Evolutionary conservation across 2,888 invertebrate species (phyloP).

Genomic region (Drosophila neoperkinsi): DNA sequence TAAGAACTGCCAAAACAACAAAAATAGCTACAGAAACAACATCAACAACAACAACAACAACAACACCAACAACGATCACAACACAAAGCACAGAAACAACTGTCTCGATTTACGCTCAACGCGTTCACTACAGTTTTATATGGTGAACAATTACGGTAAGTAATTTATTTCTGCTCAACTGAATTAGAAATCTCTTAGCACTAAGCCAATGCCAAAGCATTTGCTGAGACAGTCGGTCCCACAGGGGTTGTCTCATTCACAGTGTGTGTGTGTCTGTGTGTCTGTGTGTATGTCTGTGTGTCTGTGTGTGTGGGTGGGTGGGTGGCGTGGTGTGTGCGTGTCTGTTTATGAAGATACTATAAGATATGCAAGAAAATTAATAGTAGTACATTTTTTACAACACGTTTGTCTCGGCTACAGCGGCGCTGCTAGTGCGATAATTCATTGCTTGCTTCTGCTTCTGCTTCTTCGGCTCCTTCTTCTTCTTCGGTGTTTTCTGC

Average conservation of each 20-base stretch:
- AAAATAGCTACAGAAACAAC: background rate
- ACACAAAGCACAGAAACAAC: constrained; percentile 40
- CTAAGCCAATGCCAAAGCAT: constrained; percentile 73
- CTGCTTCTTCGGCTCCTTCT: constrained; percentile 16
- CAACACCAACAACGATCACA: constrained; percentile 17
- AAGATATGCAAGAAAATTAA: constrained; percentile 81
- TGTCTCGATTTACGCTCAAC: constrained; percentile 65
- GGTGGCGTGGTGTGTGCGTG: constrained; percentile 47
- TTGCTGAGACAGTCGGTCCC: constrained; percentile 35
- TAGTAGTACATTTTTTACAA: constrained; percentile 80
- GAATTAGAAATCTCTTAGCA: constrained; percentile 80
- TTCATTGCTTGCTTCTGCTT: constrained; percentile 63
- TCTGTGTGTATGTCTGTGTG: constrained; percentile 30
- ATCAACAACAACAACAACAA: constrained; percentile 15
- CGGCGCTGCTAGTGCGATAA: constrained; percentile 71
- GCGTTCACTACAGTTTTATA: constrained; percentile 74
- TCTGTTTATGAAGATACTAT: constrained; percentile 78
- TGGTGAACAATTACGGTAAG: constrained; percentile 79
- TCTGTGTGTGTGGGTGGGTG: constrained; percentile 26
- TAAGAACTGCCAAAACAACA: constrained; percentile 41
- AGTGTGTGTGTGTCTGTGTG: constrained; percentile 9
- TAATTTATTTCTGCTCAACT: constrained; percentile 82
- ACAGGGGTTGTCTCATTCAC: constrained; percentile 24
- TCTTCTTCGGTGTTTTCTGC: constrained; percentile 41
- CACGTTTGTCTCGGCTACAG: constrained; percentile 73